Percentiles rank a stretch among this genome's conserved stretches.
Evolutionary conservation across 2,888 invertebrate species (phyloP).

Genomic region (Trissolcus brochymenae): DNA sequence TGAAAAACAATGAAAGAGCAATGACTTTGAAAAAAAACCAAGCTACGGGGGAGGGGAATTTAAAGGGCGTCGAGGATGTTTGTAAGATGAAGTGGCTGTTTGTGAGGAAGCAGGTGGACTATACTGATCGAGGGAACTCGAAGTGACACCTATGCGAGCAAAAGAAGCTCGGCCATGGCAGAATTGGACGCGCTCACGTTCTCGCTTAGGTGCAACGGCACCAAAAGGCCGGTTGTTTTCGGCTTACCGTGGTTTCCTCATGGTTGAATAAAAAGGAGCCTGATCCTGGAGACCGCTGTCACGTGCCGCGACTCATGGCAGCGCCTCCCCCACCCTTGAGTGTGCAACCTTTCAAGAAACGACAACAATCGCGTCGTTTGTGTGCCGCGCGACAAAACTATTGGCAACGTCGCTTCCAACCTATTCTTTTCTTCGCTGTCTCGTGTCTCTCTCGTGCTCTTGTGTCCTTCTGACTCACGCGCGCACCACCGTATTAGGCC

Average conservation of each 20-base stretch:
- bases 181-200: not conserved
- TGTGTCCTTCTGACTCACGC: slow-evolving; percentile 32
- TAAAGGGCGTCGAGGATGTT: too few relatives aligned
- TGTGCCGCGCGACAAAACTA: slow-evolving; percentile 23
- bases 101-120: too few relatives aligned
- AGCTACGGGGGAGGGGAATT: too few relatives aligned
- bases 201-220: not conserved
- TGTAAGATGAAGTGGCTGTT: too few relatives aligned
- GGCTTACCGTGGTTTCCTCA: slow-evolving; percentile 45
- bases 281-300: slow-evolving; percentile 19
- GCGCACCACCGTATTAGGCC: slow-evolving; percentile 47
- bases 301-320: slow-evolving; percentile 44
- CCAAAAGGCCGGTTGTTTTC: not conserved
- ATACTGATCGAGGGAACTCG: too few relatives aligned
- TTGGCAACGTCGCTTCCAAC: slow-evolving; percentile 39
- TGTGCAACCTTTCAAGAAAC: slow-evolving; percentile 20
- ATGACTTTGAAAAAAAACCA: too few relatives aligned
- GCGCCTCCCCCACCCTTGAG: slow-evolving; percentile 8
- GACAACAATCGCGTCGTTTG: slow-evolving; percentile 24
- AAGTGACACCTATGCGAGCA: too few relatives aligned
- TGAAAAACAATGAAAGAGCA: too few relatives aligned
- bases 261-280: slow-evolving; percentile 6
- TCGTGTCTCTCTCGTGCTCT: slow-evolving; percentile 20
- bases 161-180: slow-evolving; percentile 2
- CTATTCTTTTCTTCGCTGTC: slow-evolving; percentile 20